Conservation (phyloP, 2,113 vertebrate genomes). For the Athene cunicularia region DNA sequence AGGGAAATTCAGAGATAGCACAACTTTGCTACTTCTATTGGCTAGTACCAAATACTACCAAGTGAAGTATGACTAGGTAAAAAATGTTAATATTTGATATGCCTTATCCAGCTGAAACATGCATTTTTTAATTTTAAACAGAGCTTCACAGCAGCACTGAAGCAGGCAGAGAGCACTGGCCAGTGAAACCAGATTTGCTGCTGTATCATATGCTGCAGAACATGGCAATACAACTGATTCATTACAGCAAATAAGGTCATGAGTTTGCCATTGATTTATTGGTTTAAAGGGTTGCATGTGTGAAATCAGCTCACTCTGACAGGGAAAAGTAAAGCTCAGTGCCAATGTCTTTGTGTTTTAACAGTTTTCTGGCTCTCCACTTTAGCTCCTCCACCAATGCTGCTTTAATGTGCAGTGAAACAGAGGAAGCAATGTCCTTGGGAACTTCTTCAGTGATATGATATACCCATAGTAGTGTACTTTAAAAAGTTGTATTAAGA, state of each 20-base stretch:
- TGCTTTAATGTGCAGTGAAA: background rate
- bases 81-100: background rate
- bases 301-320: background rate
- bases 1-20: background rate
- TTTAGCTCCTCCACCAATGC: background rate
- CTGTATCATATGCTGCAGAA: background rate
- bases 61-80: background rate
- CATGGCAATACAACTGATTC: background rate
- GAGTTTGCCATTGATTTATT: constrained; percentile 35
- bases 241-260: constrained; percentile 2
- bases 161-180: background rate
- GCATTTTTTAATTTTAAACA: background rate
- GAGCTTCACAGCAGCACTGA: background rate
- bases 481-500: background rate
- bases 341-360: background rate
- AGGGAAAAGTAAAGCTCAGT: background rate
- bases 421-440: background rate
- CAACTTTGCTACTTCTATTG: background rate
- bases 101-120: background rate
- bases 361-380: background rate
- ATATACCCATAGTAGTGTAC: background rate
- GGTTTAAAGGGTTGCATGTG: background rate
- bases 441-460: background rate
- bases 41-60: background rate
- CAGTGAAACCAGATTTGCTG: background rate